A percentile compares a stretch with the other conserved stretches of the same genome.
phyloP scores from a whole-genome alignment of 2,888 invertebrate species.

The Morpho achilles region DNA sequence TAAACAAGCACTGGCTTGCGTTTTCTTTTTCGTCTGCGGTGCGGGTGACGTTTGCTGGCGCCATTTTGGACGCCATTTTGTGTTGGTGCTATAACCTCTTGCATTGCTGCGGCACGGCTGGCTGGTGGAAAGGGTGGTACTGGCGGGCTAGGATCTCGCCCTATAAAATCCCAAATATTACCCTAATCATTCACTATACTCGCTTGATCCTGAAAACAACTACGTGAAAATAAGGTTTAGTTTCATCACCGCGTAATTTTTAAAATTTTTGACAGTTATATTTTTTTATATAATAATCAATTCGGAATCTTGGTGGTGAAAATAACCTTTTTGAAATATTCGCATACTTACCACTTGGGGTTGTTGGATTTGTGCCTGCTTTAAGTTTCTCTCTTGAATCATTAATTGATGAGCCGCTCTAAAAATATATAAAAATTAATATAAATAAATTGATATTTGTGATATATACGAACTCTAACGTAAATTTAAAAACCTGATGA shows the following conservation, averaged over 20 bases:
- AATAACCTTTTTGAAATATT: constrained; percentile 16
- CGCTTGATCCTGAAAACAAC: constrained; percentile 19
- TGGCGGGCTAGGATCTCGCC: constrained; percentile 71
- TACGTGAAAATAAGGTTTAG: constrained; percentile 19
- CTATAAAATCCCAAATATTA: constrained; percentile 66
- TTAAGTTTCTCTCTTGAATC: constrained; percentile 81
- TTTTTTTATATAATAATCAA: background rate
- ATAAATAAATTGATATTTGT: no score
- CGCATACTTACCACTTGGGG: constrained; percentile 68
- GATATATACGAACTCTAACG: no score
- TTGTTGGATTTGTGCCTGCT: constrained; percentile 68
- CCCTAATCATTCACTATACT: constrained; percentile 66
- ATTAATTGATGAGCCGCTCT: constrained; percentile 93
- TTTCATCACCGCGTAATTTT: constrained; percentile 20
- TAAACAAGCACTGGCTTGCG: constrained; percentile 68
- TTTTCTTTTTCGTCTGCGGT: constrained; percentile 57
- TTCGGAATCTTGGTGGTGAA: constrained; percentile 23
- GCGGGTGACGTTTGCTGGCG: constrained; percentile 47
- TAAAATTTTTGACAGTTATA: background rate
- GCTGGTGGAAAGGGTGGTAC: constrained; percentile 72
- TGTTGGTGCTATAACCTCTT: constrained; percentile 72
- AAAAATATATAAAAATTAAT: background rate
- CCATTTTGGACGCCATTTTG: constrained; percentile 32
- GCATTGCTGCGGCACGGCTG: constrained; percentile 61
- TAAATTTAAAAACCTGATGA: no score